Evolutionary conservation across 2,113 vertebrate genomes (phyloP).

Genomic region (Callionymus lyra): DNA sequence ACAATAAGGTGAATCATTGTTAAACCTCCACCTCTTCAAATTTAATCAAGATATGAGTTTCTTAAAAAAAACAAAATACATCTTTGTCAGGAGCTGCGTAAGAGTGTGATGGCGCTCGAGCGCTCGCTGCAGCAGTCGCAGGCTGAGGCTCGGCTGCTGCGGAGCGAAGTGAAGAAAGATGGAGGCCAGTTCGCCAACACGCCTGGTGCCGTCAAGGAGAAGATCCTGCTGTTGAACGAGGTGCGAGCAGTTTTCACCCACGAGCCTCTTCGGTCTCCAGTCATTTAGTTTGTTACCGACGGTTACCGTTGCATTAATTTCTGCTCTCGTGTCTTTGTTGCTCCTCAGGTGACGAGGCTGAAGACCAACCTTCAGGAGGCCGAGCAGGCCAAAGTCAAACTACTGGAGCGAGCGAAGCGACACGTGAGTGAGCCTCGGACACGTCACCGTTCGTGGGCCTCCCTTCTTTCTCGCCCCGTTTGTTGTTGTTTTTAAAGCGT

Average conservation of each 20-base stretch:
- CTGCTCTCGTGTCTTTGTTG: neutral
- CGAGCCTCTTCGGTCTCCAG: neutral
- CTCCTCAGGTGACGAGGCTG: conserved; percentile 58
- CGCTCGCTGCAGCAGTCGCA: conserved; percentile 45
- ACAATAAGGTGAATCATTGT: conserved; percentile 57
- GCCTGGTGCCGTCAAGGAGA: conserved; percentile 49
- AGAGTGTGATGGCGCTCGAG: conserved; percentile 47
- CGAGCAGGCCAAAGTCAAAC: conserved; percentile 49
- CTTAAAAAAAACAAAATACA: neutral
- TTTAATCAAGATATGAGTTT: too few species aligned
- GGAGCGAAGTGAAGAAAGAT: conserved; percentile 41
- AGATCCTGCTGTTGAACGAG: conserved; percentile 57
- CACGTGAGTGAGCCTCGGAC: conserved; percentile 41
- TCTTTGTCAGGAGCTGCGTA: conserved; percentile 50
- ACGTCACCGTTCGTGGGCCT: too few species aligned
- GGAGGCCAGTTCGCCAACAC: conserved; percentile 16
- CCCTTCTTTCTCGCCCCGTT: too few species aligned
- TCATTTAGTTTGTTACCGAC: too few species aligned
- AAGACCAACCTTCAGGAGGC: conserved; percentile 49
- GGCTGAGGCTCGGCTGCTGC: conserved; percentile 51
- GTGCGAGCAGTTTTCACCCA: conserved; percentile 16
- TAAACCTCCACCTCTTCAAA: too few species aligned
- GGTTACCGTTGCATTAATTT: too few species aligned
- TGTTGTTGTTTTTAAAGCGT: too few species aligned
- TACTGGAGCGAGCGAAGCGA: conserved; percentile 67